Evolutionary conservation across 2,888 invertebrate species (phyloP), one percentile per base, ranked within the genome.

Genomic region (Micropterix aruncella): DNA sequence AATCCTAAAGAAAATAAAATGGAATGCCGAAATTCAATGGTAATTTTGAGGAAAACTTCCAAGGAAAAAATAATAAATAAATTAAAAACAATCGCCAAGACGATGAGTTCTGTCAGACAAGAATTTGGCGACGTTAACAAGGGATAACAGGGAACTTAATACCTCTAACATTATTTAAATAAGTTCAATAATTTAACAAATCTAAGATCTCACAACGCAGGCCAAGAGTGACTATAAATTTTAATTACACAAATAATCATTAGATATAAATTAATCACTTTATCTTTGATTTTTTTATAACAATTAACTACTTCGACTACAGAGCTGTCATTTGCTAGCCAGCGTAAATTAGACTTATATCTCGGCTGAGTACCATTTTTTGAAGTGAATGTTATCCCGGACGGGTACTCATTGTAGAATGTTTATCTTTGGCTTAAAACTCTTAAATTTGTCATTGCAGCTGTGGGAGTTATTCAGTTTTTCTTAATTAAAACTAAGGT

Each of bases 11-110:
- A 60, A 65, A 57, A 63, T 65, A 67, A n/a, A 65, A 55, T 70
- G 71, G 70, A 71, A 71, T 71, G 71, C 71, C 69, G 65, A 61
- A 67, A 69, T 67, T 70, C 70, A 70, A 70, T 70, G 66, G 63
- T 65, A 63, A 66, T 66, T 64, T 56, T 63, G 63, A 63, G 9
- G 44, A 45, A 37, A 63, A 66, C 66, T 64, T 56, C 63, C 63
- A 63, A 9, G 44, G 44, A 37, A 27, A 27, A 27, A 27, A 27
- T 27, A 27, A 7, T 27, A 27, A 27, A n/a, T n/a, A n/a, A 44
- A 44, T 42, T 41, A 41, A 41, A 16, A 41, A 19, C 19, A 36
- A 19, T 41, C n/a, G 5, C 42, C 36, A 46, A 16, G 42, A 44
- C 38, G 41, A 18, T 27, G 27, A 27, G 12, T 27, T 27, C 5